Evolutionary conservation across 2,113 vertebrate species (phyloP), one percentile per base, ranked within the genome.

Genomic region (Mirounga angustirostris): DNA sequence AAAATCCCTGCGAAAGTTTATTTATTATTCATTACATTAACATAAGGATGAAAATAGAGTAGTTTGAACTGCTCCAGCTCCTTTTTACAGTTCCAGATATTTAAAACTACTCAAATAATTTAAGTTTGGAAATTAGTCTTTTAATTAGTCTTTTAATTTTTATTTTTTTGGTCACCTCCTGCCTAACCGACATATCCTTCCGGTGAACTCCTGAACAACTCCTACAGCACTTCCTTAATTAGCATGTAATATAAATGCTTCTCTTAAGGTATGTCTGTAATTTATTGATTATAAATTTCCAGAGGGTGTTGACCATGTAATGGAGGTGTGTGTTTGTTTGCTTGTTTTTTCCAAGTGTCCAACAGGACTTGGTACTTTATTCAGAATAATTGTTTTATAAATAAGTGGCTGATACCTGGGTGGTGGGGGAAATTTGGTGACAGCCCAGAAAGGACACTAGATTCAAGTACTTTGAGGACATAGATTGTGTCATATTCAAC

Each of bases 31-130:
- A 59, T 79, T 43, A 54, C 2, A 63, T 83, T 83, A 92, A 79
- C 21, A 90, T 85, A 93, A 80, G 52, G 46, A 59, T 94, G 74
- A 92, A 15, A 79, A 59, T n/a, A 88, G 67, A 67, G 33, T 76
- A 82, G 21, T 81, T 95, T 78, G 95, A 96, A 33, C 2, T 14
- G 61, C 58, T 87, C 5, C 2, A 43, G 50, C 1, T 86, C 21
- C 40, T 73, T 90, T 91, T 65, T 54, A 80, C 21, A 59, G 50
- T 91, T 87, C 14, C 36, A 40, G 50, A n/a, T 93, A 76, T 88
- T 94, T 94, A 96, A 63, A 97, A 69, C 80, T 94, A 56, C 46
- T 91, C 5, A 84, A 83, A 46, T 12, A 84, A 54, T 43, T 89
- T 82, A 86, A 92, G 14, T 91, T 95, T 56, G 28, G 46, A 93